These are phyloP conservation scores for Scaptomyza polygonia DNA, from an alignment of 2,888 invertebrate species.

Conservation along the genomic window DNA sequence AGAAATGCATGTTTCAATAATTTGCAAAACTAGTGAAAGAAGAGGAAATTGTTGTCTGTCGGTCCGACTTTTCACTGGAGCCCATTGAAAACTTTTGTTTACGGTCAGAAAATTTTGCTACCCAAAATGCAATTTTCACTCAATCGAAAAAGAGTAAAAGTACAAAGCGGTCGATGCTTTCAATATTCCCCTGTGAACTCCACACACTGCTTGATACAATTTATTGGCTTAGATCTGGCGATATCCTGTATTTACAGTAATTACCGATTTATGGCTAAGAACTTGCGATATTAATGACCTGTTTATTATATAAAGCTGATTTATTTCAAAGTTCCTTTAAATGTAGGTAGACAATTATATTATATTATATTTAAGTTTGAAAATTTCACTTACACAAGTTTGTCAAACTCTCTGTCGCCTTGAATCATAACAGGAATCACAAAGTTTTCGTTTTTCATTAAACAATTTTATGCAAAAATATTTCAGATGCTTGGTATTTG, in stretches of 20 bases:
- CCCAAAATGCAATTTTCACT: constrained; percentile 19
- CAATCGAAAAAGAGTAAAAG: constrained; percentile 3
- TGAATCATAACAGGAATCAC: not conserved
- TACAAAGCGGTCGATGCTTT: constrained; percentile 9
- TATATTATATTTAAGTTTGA: too few relatives aligned
- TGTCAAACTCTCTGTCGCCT: too few relatives aligned
- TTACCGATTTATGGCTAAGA: too few relatives aligned
- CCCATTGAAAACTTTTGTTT: constrained; percentile 18
- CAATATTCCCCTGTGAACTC: not conserved
- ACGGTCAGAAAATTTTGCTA: constrained; percentile 10
- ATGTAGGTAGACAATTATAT: too few relatives aligned
- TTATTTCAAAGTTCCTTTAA: too few relatives aligned
- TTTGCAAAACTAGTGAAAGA: not conserved
- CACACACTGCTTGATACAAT: not conserved
- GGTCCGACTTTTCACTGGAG: not conserved
- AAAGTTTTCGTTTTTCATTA: constrained; percentile 28
- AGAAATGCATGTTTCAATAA: constrained; percentile 6
- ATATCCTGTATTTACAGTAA: constrained; percentile 2
- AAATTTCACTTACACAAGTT: not conserved
- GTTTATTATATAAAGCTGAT: too few relatives aligned
- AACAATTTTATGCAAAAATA: constrained; percentile 20
- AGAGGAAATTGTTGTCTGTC: not conserved
- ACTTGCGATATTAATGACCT: too few relatives aligned
- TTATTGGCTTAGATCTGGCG: not conserved
- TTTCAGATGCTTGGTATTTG: not conserved